Conservation (phyloP, 2,113 vertebrate species). For the Perccottus glenii region DNA sequence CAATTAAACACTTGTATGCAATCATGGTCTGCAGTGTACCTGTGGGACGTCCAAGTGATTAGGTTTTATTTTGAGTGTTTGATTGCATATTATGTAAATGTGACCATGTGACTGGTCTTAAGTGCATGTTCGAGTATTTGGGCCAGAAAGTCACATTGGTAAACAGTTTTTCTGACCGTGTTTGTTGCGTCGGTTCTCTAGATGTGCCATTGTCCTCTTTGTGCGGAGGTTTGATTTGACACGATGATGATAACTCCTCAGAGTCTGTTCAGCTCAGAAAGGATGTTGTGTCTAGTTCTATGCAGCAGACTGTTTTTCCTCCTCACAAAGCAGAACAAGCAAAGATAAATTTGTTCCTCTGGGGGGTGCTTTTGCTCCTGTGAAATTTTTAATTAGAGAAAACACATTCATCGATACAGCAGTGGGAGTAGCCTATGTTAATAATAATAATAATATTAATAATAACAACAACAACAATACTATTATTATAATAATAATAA, state of each 20-base stretch:
- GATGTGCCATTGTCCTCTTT: conserved; percentile 28
- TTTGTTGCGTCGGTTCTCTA: background rate
- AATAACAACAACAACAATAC: no score
- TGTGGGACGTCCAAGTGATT: background rate
- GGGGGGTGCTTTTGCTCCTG: background rate
- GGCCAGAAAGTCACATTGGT: conserved; percentile 1
- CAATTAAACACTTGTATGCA: conserved; percentile 15
- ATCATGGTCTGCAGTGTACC: background rate
- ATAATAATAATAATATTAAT: background rate
- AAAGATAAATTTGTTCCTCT: conserved; percentile 2
- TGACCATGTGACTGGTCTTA: background rate
- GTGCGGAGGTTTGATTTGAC: conserved; percentile 34
- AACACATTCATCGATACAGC: background rate
- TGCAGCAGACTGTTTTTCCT: conserved; percentile 14
- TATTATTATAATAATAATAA: background rate
- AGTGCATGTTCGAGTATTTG: background rate
- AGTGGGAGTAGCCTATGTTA: background rate
- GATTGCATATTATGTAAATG: background rate
- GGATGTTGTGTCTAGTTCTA: conserved; percentile 63
- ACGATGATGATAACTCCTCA: conserved; percentile 46
- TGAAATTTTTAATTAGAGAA: background rate
- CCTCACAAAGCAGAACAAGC: background rate
- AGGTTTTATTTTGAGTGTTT: background rate
- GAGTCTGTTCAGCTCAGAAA: conserved; percentile 45
- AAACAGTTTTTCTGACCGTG: conserved; percentile 25